A percentile compares a stretch with the other conserved stretches of the same genome.
phyloP scores from a whole-genome alignment of 2,113 vertebrate genomes.

The Nothoprocta pentlandii region DNA sequence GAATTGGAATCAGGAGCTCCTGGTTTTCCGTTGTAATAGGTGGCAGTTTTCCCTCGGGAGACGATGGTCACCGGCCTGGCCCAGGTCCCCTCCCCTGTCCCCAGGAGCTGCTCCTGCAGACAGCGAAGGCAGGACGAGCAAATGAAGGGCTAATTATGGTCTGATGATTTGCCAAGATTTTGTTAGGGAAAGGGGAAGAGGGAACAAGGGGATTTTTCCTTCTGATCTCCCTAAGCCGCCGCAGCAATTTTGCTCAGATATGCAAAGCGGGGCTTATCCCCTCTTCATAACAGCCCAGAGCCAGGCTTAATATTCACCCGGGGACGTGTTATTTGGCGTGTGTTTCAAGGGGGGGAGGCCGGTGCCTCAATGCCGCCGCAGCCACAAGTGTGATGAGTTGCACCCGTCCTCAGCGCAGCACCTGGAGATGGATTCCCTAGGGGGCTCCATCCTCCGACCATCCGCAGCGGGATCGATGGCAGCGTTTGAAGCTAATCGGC shows the following conservation, averaged over 20 bases:
- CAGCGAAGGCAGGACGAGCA: neutral
- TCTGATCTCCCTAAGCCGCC: constrained; percentile 41
- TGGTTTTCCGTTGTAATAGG: neutral
- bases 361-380: neutral
- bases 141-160: constrained; percentile 31
- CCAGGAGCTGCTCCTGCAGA: too few relatives aligned
- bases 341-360: neutral
- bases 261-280: constrained; percentile 62
- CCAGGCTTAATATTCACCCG: neutral
- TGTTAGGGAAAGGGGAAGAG: neutral
- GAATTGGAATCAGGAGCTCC: too few relatives aligned
- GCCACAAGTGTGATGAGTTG: neutral
- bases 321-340: neutral
- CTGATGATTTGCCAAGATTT: constrained; percentile 12
- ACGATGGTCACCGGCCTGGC: too few relatives aligned
- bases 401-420: neutral
- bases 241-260: constrained; percentile 42
- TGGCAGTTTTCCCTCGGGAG: too few relatives aligned
- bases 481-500: neutral
- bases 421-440: too few relatives aligned
- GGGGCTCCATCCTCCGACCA: too few relatives aligned
- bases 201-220: constrained; percentile 8
- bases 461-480: neutral
- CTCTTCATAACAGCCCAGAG: neutral
- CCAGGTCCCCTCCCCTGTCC: too few relatives aligned